A percentile compares a stretch with the other conserved stretches of the same genome.
Conservation (phyloP, 37 sponge, comb jelly and placozoan genomes). For the Axinella damicornis region DNA sequence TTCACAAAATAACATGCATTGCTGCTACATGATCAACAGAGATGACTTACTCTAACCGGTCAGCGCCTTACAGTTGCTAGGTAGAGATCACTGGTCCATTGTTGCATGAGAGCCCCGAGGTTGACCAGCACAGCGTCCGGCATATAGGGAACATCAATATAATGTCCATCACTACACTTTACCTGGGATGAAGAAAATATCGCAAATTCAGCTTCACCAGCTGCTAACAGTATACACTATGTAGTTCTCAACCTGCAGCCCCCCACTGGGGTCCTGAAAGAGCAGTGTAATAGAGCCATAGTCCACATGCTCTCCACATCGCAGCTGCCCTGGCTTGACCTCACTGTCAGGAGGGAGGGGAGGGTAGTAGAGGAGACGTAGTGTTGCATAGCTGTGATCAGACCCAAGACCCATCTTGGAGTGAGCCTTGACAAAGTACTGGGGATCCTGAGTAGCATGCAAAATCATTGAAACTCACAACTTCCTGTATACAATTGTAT, state of each 20-base stretch:
- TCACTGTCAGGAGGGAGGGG: slow-evolving; percentile 18
- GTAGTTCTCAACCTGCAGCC: slow-evolving; percentile 66
- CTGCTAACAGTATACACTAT: too few species aligned
- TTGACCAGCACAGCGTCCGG: slow-evolving; percentile 69
- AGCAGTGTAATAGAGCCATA: slow-evolving; percentile 83
- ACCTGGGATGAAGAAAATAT: slow-evolving; percentile 51
- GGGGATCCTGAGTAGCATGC: slow-evolving; percentile 53
- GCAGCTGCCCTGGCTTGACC: slow-evolving; percentile 71
- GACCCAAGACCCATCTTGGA: slow-evolving; percentile 7
- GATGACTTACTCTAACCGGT: too few species aligned
- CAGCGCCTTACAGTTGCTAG: slow-evolving; percentile 53
- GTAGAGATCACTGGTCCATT: slow-evolving; percentile 76
- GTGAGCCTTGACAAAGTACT: slow-evolving; percentile 63
- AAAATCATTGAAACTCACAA: too few species aligned
- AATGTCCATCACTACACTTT: slow-evolving; percentile 45
- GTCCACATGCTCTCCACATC: slow-evolving; percentile 86
- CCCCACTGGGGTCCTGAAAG: slow-evolving; percentile 74
- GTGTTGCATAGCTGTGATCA: slow-evolving; percentile 38
- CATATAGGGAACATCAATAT: slow-evolving; percentile 70
- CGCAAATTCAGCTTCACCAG: too few species aligned
- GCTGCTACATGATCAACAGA: too few species aligned
- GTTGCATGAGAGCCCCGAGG: slow-evolving; percentile 80
- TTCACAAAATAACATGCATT: too few species aligned
- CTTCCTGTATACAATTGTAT: too few species aligned
- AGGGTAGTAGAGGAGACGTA: slow-evolving; percentile 73